These are phyloP conservation scores for Corythoichthys intestinalis DNA, from an alignment of 2,113 vertebrate species.

Conservation along the genomic window DNA sequence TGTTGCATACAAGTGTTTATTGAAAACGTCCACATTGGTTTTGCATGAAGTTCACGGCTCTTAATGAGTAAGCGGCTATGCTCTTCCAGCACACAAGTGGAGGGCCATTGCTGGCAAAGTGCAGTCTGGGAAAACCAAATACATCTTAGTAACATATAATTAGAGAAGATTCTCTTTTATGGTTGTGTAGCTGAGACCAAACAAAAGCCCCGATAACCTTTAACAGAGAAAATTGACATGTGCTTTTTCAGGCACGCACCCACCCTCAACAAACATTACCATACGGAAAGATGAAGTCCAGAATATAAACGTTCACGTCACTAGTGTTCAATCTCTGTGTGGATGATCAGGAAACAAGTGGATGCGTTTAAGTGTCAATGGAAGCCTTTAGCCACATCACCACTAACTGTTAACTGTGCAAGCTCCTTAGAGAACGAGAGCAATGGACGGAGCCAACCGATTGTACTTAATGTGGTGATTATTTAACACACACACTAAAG, in stretches of 20 bases:
- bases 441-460: constrained; percentile 41
- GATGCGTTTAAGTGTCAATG: constrained; percentile 30
- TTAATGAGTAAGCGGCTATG: not conserved
- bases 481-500: constrained; percentile 19
- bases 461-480: constrained; percentile 36
- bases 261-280: not conserved
- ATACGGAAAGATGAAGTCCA: not conserved
- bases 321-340: constrained; percentile 26
- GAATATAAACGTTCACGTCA: constrained; percentile 1
- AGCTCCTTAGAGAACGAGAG: constrained; percentile 37
- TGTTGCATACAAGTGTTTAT: constrained; percentile 7
- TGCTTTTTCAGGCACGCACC: not conserved
- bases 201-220: not conserved
- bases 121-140: not conserved
- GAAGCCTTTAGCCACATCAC: constrained; percentile 53
- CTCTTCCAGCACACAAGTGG: not conserved
- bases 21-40: constrained; percentile 7
- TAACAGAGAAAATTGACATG: not conserved
- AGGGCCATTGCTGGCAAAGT: constrained; percentile 1
- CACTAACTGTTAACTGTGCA: constrained; percentile 48
- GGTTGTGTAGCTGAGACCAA: not conserved
- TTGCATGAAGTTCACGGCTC: constrained; percentile 5
- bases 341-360: constrained; percentile 33
- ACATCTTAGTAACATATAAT: not conserved
- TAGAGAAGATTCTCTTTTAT: not conserved